Evolutionary conservation across 2,888 invertebrate species (phyloP).

Genomic region (Monochamus alternatus): DNA sequence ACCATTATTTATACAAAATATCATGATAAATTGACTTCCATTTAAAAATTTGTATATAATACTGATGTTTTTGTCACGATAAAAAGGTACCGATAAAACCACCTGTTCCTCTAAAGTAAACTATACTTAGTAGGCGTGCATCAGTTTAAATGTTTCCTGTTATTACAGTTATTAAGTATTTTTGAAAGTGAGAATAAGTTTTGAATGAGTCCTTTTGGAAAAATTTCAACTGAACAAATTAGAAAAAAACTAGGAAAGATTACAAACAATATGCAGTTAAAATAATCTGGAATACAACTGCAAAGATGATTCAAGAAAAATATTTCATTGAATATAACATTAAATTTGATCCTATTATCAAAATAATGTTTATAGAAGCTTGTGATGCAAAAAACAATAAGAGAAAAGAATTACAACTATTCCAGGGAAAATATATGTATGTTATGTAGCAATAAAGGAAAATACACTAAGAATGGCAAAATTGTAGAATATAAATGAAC

Average conservation of each 20-base stretch:
- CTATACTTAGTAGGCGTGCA: no score
- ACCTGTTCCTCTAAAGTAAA: no score
- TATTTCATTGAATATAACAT: conserved; percentile 17
- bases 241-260: background rate
- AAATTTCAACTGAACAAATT: background rate
- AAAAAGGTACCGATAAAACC: no score
- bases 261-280: conserved; percentile 17
- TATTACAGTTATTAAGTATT: background rate
- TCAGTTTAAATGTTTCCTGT: no score
- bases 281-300: conserved; percentile 7
- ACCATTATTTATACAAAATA: no score
- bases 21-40: no score
- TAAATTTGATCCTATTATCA: conserved; percentile 26
- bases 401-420: conserved; percentile 21
- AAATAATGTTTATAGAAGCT: conserved; percentile 20
- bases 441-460: background rate
- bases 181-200: background rate
- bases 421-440: background rate
- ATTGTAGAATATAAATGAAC: conserved; percentile 17
- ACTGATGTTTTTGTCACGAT: no score
- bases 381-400: conserved; percentile 26
- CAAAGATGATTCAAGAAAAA: conserved; percentile 19
- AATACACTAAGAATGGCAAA: conserved; percentile 9
- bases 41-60: no score
- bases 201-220: background rate